Percentiles rank a stretch among this genome's conserved stretches.
These are phyloP conservation scores for Halocaridina rubra DNA, from an alignment of 2,888 invertebrate genomes.

Conservation along the genomic window DNA sequence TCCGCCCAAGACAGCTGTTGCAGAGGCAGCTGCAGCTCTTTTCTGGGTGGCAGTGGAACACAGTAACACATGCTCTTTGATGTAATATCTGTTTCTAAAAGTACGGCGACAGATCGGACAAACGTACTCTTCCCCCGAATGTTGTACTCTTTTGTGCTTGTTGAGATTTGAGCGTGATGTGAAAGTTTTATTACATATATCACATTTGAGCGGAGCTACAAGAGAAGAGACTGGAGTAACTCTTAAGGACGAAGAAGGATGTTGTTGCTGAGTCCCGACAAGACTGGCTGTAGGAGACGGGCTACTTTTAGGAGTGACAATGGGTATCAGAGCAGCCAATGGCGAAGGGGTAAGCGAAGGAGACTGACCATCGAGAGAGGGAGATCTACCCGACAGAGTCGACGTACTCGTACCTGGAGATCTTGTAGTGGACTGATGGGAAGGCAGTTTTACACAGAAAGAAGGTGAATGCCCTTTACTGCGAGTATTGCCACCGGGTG, in stretches of 20 bases:
- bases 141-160: constrained; percentile 63
- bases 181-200: constrained; percentile 61
- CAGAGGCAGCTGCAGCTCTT: constrained; percentile 54
- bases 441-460: constrained; percentile 12
- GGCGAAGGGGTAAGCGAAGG: constrained; percentile 52
- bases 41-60: constrained; percentile 59
- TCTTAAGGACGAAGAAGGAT: background rate
- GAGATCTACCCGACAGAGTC: constrained; percentile 32
- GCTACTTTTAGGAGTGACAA: constrained; percentile 6
- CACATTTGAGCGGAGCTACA: constrained; percentile 45
- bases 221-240: background rate
- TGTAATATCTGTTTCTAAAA: constrained; percentile 62
- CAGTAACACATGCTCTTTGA: constrained; percentile 60
- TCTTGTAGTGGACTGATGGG: constrained; percentile 11
- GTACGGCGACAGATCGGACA: constrained; percentile 57
- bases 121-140: constrained; percentile 61
- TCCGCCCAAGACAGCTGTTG: constrained; percentile 37
- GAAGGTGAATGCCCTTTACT: constrained; percentile 4
- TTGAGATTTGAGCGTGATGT: constrained; percentile 62
- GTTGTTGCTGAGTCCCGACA: background rate
- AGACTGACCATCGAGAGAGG: constrained; percentile 27
- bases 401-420: constrained; percentile 32
- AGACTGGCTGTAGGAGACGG: constrained; percentile 6
- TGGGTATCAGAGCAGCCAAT: constrained; percentile 28
- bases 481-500: constrained; percentile 18